Evolutionary conservation across 1,140 invertebrate species (phyloP).

Genomic region (Sitodiplosis mosellana): DNA sequence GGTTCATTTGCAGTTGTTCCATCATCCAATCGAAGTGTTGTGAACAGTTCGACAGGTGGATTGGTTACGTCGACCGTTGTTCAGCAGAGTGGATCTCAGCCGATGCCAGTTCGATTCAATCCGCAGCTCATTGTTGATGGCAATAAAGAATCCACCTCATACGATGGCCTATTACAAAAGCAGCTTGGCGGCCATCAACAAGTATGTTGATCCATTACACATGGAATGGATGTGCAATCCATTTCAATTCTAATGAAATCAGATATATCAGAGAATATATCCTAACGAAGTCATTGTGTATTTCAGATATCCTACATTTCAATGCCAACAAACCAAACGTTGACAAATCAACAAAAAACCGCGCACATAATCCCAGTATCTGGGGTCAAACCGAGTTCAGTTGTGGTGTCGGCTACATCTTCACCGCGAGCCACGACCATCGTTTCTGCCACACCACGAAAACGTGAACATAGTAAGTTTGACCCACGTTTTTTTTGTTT

Average conservation of each 20-base stretch:
- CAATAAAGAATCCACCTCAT: background rate
- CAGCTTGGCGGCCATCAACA: no score
- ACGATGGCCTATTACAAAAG: no score
- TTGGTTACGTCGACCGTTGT: background rate
- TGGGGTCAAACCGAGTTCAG: slow-evolving; percentile 3
- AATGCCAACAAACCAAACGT: no score
- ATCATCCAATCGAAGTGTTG: slow-evolving; percentile 13
- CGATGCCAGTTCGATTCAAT: slow-evolving; percentile 10
- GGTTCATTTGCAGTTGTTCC: slow-evolving; percentile 19
- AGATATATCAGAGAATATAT: no score
- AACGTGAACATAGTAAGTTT: slow-evolving; percentile 19
- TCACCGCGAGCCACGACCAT: slow-evolving; percentile 2
- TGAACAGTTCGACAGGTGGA: background rate
- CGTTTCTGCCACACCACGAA: background rate
- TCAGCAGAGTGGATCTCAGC: slow-evolving; percentile 6
- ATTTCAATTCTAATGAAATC: no score
- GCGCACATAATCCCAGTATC: background rate
- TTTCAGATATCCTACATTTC: no score
- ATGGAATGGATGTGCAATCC: no score
- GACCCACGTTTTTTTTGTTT: no score
- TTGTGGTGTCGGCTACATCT: slow-evolving; percentile 6
- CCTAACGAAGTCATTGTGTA: no score
- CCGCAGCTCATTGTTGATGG: slow-evolving; percentile 1
- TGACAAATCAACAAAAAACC: background rate
- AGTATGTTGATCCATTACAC: no score